Conservation (phyloP, 2,888 invertebrate genomes). For the Glyphotaelius pellucidus region DNA sequence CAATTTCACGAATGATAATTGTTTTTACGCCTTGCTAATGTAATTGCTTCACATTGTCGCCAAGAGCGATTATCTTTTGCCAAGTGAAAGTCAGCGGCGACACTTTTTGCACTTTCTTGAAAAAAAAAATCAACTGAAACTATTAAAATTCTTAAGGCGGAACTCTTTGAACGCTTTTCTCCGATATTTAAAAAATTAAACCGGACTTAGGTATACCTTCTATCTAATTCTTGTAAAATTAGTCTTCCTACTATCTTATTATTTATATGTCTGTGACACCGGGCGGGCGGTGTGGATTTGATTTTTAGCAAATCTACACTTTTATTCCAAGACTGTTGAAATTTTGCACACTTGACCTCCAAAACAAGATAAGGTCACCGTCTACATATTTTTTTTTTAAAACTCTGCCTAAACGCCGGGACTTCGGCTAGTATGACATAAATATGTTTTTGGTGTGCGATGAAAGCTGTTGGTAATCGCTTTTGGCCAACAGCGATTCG, state of each 20-base stretch:
- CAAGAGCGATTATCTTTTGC: slow-evolving; percentile 23
- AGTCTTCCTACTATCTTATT: background rate
- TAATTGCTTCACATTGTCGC: slow-evolving; percentile 17
- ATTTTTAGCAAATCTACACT: no score
- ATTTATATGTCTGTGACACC: no score
- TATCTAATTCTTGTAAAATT: background rate
- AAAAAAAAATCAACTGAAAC: slow-evolving; percentile 6
- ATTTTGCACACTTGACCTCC: no score
- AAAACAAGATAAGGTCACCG: no score
- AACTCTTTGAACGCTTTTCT: slow-evolving; percentile 27
- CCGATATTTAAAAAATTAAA: background rate
- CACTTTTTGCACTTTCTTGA: slow-evolving; percentile 24
- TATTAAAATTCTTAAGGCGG: slow-evolving; percentile 19
- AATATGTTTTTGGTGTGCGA: background rate
- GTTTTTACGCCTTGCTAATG: background rate
- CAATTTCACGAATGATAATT: background rate
- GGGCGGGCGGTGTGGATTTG: no score
- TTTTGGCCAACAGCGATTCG: background rate
- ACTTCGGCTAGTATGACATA: background rate
- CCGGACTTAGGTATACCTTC: background rate
- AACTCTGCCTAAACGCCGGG: no score
- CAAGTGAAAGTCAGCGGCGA: slow-evolving; percentile 22
- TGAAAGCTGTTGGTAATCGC: background rate
- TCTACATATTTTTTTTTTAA: no score
- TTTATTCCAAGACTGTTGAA: no score